phyloP scores from a whole-genome alignment of 1,140 invertebrate genomes.

The Zaprionus nigranus region DNA sequence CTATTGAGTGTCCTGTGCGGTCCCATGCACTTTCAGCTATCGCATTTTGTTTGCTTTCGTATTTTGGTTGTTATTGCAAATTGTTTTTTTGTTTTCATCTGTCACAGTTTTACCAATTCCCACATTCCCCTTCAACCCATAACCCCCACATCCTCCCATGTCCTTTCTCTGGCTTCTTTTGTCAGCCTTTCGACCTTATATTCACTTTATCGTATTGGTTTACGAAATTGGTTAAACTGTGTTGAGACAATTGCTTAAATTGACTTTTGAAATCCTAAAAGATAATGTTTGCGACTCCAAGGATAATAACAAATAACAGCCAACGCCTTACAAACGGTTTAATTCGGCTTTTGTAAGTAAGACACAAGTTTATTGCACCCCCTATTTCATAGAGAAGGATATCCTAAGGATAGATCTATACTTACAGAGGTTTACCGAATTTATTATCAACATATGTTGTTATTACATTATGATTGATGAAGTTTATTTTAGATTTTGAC shows the following conservation, averaged over 20 bases:
- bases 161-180: constrained; percentile 4
- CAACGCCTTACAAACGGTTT: background rate
- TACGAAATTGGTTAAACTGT: constrained; percentile 74
- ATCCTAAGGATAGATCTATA: too few species aligned
- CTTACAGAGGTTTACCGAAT: too few species aligned
- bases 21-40: constrained; percentile 39
- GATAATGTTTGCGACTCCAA: constrained; percentile 43
- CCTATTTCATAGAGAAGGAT: too few species aligned
- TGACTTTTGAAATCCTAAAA: constrained; percentile 61
- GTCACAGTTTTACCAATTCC: constrained; percentile 37
- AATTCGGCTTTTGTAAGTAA: background rate
- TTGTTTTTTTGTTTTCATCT: constrained; percentile 70
- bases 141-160: background rate
- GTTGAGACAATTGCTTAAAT: constrained; percentile 72
- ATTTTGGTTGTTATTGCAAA: constrained; percentile 69
- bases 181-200: constrained; percentile 42
- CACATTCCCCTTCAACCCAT: background rate
- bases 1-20: constrained; percentile 61
- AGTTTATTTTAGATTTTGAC: too few species aligned
- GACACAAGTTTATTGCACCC: too few species aligned
- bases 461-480: too few species aligned
- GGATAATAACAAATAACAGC: constrained; percentile 26
- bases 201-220: constrained; percentile 65
- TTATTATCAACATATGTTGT: too few species aligned
- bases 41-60: constrained; percentile 55